Percentiles rank a stretch among this genome's conserved stretches.
Evolutionary conservation across 1,140 invertebrate genomes (phyloP).

Genomic region (Heliconius hewitsoni): DNA sequence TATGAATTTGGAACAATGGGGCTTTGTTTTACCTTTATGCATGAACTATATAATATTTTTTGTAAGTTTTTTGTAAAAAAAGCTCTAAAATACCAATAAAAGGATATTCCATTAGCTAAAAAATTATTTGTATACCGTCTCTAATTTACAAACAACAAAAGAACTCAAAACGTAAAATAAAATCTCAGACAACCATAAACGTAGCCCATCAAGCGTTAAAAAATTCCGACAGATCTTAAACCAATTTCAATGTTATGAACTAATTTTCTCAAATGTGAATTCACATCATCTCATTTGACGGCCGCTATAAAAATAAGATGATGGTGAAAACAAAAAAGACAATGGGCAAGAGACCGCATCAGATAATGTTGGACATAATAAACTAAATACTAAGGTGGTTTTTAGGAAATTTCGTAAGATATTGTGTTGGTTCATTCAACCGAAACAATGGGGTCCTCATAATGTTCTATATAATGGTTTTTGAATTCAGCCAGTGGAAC

Average conservation of each 20-base stretch:
- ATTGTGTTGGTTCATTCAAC: constrained; percentile 73
- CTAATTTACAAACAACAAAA: constrained; percentile 8
- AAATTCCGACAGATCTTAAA: constrained; percentile 36
- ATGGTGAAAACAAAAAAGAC: constrained; percentile 65
- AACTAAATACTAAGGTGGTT: constrained; percentile 71
- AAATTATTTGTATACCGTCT: not conserved
- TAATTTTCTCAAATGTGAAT: constrained; percentile 52
- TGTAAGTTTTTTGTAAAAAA: not conserved
- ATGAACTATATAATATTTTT: not conserved
- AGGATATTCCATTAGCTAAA: not conserved
- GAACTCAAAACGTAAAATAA: constrained; percentile 23
- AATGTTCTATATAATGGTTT: constrained; percentile 75
- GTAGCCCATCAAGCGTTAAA: constrained; percentile 41
- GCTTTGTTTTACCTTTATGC: constrained; percentile 33
- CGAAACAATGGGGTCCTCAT: constrained; percentile 75
- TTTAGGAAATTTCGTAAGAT: constrained; percentile 77
- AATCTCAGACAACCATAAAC: constrained; percentile 37
- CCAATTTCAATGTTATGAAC: constrained; percentile 42
- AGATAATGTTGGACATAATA: constrained; percentile 74
- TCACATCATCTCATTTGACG: constrained; percentile 51
- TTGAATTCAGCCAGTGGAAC: constrained; percentile 74
- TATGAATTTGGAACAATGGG: constrained; percentile 41
- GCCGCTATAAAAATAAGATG: constrained; percentile 43
- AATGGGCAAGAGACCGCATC: constrained; percentile 64
- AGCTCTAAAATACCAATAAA: not conserved